These are phyloP conservation scores for Cryptus viduatorius DNA, from an alignment of 2,888 invertebrate species.

Conservation along the genomic window DNA sequence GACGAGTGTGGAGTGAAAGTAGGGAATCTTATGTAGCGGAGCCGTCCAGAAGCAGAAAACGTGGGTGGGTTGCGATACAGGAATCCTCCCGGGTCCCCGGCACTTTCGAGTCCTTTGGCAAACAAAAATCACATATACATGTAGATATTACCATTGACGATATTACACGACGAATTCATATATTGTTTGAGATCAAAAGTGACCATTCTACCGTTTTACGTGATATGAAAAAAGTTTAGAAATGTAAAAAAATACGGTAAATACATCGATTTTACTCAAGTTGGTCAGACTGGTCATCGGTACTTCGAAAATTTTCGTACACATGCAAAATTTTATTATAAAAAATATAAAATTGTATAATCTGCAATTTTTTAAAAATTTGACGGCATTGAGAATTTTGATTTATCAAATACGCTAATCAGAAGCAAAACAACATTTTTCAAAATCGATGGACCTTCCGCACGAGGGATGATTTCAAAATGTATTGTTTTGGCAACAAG, in stretches of 20 bases:
- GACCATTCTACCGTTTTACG: background rate
- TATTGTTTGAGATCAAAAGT: background rate
- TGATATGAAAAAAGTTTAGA: conserved; percentile 1
- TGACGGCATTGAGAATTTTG: too few relatives aligned
- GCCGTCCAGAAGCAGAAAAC: conserved; percentile 1
- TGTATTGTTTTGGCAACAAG: conserved; percentile 6
- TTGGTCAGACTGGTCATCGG: too few relatives aligned
- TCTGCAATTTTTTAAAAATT: too few relatives aligned
- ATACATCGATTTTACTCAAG: background rate
- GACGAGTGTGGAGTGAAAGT: conserved; percentile 31
- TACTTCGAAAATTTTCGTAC: too few relatives aligned
- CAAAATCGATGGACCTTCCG: background rate
- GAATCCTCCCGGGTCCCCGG: conserved; percentile 17
- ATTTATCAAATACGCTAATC: too few relatives aligned
- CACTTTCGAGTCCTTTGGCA: conserved; percentile 36
- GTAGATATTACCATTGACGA: background rate
- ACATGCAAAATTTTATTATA: too few relatives aligned
- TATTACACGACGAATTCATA: background rate
- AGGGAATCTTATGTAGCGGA: conserved; percentile 17
- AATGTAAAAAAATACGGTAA: background rate
- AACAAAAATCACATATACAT: conserved; percentile 18
- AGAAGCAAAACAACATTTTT: too few relatives aligned
- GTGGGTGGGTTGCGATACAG: background rate
- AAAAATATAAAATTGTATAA: too few relatives aligned
- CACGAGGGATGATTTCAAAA: background rate